phyloP scores from a whole-genome alignment of 2,113 vertebrate genomes.

The Vidua chalybeata region DNA sequence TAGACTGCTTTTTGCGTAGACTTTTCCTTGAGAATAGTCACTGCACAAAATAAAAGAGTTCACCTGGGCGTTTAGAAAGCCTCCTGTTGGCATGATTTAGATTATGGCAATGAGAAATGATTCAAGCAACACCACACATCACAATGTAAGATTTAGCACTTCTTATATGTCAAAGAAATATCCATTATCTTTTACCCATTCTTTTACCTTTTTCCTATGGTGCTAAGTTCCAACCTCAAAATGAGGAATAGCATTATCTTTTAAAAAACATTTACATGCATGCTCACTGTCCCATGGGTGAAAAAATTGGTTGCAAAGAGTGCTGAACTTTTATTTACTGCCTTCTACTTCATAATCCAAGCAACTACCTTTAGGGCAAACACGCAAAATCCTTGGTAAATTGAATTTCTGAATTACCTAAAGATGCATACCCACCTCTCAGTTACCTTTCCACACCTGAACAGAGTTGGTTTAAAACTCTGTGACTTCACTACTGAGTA shows the following conservation, averaged over 20 bases:
- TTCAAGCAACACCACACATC: background rate
- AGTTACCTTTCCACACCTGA: background rate
- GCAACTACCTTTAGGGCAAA: background rate
- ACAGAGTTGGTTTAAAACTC: background rate
- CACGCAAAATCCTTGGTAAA: background rate
- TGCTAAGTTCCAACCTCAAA: background rate
- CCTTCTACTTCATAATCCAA: background rate
- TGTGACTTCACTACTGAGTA: background rate
- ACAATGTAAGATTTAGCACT: background rate
- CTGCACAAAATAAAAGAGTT: background rate
- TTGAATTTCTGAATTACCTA: background rate
- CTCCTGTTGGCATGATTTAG: background rate
- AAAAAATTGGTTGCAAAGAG: background rate
- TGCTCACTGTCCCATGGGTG: accelerated
- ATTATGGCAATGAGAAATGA: background rate
- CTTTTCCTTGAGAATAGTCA: background rate
- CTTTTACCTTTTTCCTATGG: background rate
- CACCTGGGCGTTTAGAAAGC: background rate
- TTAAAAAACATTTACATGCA: background rate
- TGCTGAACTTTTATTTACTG: background rate
- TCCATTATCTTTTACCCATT: background rate
- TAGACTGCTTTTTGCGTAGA: background rate
- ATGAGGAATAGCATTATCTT: background rate
- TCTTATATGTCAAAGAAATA: background rate
- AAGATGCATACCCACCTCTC: background rate